Conservation (phyloP, 2,888 invertebrate genomes). For the Phortica okadai region DNA sequence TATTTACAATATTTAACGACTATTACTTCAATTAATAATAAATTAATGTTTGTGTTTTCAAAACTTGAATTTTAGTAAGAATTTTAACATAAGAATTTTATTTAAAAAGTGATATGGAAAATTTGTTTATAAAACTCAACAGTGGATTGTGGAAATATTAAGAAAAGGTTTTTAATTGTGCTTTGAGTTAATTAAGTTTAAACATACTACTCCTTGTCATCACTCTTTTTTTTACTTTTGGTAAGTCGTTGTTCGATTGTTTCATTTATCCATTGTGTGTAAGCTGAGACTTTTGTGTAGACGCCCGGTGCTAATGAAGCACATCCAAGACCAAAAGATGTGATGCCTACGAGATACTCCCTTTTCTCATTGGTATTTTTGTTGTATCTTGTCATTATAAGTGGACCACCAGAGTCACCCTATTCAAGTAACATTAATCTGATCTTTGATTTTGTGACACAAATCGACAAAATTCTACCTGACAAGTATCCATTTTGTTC, state of each 20-base stretch:
- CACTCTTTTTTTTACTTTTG: too few species aligned
- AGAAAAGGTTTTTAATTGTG: too few species aligned
- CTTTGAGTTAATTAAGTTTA: not conserved
- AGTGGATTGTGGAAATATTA: too few species aligned
- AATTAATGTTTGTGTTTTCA: too few species aligned
- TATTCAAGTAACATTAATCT: not conserved
- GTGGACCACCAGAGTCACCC: conserved; percentile 23
- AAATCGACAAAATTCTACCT: not conserved
- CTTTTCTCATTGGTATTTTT: conserved; percentile 29
- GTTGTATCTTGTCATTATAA: conserved; percentile 18
- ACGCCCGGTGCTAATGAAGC: conserved; percentile 40
- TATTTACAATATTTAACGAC: too few species aligned
- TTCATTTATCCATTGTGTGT: conserved; percentile 43
- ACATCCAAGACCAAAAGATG: conserved; percentile 52
- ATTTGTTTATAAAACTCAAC: too few species aligned
- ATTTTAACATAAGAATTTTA: too few species aligned
- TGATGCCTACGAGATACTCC: conserved; percentile 51
- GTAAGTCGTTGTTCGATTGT: not conserved
- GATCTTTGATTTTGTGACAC: not conserved
- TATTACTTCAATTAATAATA: too few species aligned
- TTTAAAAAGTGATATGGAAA: too few species aligned
- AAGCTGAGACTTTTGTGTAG: conserved; percentile 45
- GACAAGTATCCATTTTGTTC: conserved; percentile 22
- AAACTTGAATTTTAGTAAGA: too few species aligned
- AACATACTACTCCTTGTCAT: too few species aligned